Evolutionary conservation across 1,140 invertebrate species (phyloP), one percentile per base, ranked within the genome.

Genomic region (Geopemphigus sp.): DNA sequence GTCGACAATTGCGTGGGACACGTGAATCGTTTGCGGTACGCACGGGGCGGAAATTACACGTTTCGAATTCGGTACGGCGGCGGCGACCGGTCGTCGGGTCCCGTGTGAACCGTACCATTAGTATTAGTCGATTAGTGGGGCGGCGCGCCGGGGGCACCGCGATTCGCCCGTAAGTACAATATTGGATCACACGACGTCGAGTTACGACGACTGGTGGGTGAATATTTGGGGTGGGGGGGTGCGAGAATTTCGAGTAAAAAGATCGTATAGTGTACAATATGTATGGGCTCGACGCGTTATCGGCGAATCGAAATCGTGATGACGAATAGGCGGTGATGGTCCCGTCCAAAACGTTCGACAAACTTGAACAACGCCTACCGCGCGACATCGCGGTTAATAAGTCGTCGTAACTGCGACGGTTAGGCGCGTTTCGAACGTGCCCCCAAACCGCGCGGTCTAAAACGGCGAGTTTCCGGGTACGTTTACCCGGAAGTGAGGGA

Each of bases 51-150:
- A 68, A 72, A 72, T 72, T 54, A 72, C 17, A 72, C 24, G 68
- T 72, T 54, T 72, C 54, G 54, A 54, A 54, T 72, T 72, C 26
- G 68, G 45, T 50, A n/a, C n/a, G n/a, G n/a, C n/a, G n/a, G n/a
- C n/a, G n/a, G 24, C 39, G 50, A 24, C 68, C 50, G n/a, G 19
- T 10, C 11, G 14, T 45, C 39, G 39, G 5, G 54, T 72, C 8
- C 50, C 24, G n/a, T 54, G 26, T 54, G 50, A 72, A 72, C 68
- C 47, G 29, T 72, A 72, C 54, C 15, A 72, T 72, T 54, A 72
- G 5, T 45, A 4, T 15, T 22, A 1, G 50, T 72, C 68, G 50
- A 72, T 72, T 29, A 72, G 68, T 72, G 68, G 68, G 24, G 68
- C 26, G n/a, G n/a, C n/a, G n/a, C n/a, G n/a, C 54, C 53, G 26